Base-by-base conservation (phyloP, 2,113 vertebrate genomes). In the Felis chaus region DNA sequence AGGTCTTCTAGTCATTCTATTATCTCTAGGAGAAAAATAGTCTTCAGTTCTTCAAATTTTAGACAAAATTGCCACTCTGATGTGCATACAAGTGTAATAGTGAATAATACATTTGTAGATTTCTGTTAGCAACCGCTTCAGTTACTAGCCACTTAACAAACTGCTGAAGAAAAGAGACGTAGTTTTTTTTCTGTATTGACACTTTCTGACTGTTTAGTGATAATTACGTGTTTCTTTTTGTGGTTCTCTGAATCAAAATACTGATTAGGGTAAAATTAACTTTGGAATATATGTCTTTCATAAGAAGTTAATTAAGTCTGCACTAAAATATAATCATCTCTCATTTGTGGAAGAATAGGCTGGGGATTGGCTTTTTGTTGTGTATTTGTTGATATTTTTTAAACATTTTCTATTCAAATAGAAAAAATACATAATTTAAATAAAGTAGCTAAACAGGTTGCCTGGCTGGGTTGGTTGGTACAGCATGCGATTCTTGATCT, bases 301-400 rank as follows among this genome's bases (percentile, higher is more conserved):
- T 78, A 65, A 83, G 63, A 90, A 83, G 5, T 87, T 45, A 65
- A 81, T 50, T 88, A 63, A 50, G 25, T 61, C 48, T 63, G 12
- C 29, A 95, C 69, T 82, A 96, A 98, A 95, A n/a, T 76, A 29
- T 48, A 89, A 82, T 91, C 31, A 78, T 68, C 23, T 90, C 11
- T 95, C 21, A 53, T 45, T 82, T 36, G 48, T 55, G 10, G 63
- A 89, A 91, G 39, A n/a, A 45, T 39, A 4, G 36, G 31, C 36
- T 66, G 29, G 13, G 68, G 29, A 81, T 53, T 94, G 95, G 48
- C 21, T 96, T 95, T 96, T 36, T 3, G 50, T 45, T 79, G 5
- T 87, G 48, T 65, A 83, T 83, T 93, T 9, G 69, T 74, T 82
- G 80, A 36, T 80, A 27, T 12, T 33, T 95, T 86, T 53, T 14